phyloP scores from a whole-genome alignment of 2,113 vertebrate genomes.

The Scomber japonicus region DNA sequence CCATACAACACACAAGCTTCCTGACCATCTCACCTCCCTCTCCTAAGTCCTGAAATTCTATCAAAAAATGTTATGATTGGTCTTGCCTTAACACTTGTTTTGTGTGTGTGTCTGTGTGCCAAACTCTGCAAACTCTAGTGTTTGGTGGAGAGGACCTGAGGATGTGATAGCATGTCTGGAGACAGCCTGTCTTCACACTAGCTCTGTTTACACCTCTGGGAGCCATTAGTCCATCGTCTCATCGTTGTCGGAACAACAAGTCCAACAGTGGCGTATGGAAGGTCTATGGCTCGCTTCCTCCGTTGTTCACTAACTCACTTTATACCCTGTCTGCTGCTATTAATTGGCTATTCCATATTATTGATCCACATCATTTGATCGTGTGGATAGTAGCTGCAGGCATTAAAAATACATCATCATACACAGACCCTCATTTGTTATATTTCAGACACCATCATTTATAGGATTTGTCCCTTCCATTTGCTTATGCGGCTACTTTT shows the following conservation, averaged over 20 bases:
- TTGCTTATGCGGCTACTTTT: constrained; percentile 5
- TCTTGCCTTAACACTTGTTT: constrained; percentile 46
- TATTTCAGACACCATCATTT: constrained; percentile 23
- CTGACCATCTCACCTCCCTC: constrained; percentile 71
- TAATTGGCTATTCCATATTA: constrained; percentile 20
- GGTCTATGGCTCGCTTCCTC: constrained; percentile 55
- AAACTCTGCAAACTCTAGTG: constrained; percentile 44
- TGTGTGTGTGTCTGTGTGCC: constrained; percentile 28
- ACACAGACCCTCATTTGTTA: constrained; percentile 29
- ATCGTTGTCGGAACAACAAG: constrained; percentile 71
- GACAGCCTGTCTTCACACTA: constrained; percentile 82
- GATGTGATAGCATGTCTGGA: constrained; percentile 76
- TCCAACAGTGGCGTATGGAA: constrained; percentile 56
- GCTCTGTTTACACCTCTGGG: constrained; percentile 83
- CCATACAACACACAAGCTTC: constrained; percentile 63
- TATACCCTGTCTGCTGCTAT: constrained; percentile 24
- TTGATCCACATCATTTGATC: constrained; percentile 11
- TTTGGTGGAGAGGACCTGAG: constrained; percentile 62
- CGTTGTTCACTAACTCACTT: constrained; percentile 28
- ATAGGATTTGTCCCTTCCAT: constrained; percentile 5
- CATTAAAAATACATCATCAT: constrained; percentile 4
- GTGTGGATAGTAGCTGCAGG: neutral
- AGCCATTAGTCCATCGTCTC: constrained; percentile 76
- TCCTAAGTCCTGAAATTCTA: constrained; percentile 48
- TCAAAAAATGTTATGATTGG: constrained; percentile 57